Evolutionary conservation across 2,797 vertebrate genomes (phyloP).

Genomic region (Scolopax bukidnonensis): DNA sequence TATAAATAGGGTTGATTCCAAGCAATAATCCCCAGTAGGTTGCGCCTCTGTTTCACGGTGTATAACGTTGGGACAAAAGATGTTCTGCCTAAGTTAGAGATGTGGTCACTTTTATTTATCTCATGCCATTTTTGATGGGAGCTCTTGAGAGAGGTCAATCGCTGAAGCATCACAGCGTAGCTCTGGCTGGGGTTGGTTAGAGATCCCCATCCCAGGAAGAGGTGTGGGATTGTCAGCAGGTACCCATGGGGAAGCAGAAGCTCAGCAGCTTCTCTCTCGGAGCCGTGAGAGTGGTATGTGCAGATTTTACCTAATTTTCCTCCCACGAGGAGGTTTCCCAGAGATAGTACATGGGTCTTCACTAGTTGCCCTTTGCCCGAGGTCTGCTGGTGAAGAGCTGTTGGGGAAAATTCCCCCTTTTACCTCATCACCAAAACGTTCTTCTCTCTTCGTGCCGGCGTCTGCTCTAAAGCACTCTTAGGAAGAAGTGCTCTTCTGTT

Average conservation of each 20-base stretch:
- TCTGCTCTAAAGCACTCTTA: neutral
- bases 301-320: neutral
- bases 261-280: neutral
- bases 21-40: neutral
- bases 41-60: neutral
- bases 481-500: neutral
- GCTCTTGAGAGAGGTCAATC: neutral
- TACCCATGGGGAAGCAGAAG: neutral
- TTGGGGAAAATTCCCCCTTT: neutral
- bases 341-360: neutral
- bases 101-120: neutral
- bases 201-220: neutral
- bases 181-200: neutral
- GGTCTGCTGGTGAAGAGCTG: neutral
- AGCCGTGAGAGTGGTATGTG: neutral
- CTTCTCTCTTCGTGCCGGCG: accelerated
- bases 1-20: slow-evolving; percentile 9
- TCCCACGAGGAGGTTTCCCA: neutral
- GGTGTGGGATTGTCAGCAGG: accelerated
- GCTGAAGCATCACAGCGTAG: neutral
- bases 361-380: neutral
- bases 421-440: neutral
- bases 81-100: neutral
- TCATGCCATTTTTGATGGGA: neutral
- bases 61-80: neutral